Base-by-base conservation (phyloP, 2,888 invertebrate genomes). In the Melitaea athalia region DNA sequence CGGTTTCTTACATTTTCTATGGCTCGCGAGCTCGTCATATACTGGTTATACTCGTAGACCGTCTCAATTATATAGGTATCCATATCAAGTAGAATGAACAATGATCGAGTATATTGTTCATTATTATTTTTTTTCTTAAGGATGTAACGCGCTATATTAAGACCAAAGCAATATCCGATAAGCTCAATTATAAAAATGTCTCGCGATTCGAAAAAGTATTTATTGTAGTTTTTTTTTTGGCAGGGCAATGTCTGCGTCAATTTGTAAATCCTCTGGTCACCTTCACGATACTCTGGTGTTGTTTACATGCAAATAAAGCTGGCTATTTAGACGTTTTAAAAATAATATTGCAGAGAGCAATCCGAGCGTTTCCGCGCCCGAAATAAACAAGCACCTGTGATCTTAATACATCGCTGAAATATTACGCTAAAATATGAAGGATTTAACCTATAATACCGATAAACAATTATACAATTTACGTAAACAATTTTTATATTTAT, bases 1-100 rank as follows among this genome's bases (percentile, higher is more conserved):
- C 63, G 52, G 64, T 62, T 61, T 59, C 69, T 15, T 55, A 64
- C 33, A 43, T 12, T 38, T 57, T 69, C 49, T 53, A 65, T 65
- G 52, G 50, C 10, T 53, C 45, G 59, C 57, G 45, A 65, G 74
- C 5, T 74, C 74, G 62, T 42, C 6, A 12, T 65, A 63, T 8
- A 55, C 17, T 69, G 71, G 74, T 69, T 49, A n/a, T n/a, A n/a
- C n/a, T n/a, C n/a, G 31, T 42, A 14, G 43, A 33, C 33, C 31
- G 47, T 47, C 60, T 67, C 67, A 70, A 75, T 75, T 72, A 70
- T 65, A 73, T 69, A 72, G 66, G 68, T 71, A 73, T 70, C 68
- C 66, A 73, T 72, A 72, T 67, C 61, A 67, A 64, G 69, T 67
- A 59, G 49, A 17, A 49, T 42, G 33, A 63, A 65, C 70, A 72